Evolutionary conservation across 2,888 invertebrate genomes (phyloP).

Genomic region (Notodonta ziczac): DNA sequence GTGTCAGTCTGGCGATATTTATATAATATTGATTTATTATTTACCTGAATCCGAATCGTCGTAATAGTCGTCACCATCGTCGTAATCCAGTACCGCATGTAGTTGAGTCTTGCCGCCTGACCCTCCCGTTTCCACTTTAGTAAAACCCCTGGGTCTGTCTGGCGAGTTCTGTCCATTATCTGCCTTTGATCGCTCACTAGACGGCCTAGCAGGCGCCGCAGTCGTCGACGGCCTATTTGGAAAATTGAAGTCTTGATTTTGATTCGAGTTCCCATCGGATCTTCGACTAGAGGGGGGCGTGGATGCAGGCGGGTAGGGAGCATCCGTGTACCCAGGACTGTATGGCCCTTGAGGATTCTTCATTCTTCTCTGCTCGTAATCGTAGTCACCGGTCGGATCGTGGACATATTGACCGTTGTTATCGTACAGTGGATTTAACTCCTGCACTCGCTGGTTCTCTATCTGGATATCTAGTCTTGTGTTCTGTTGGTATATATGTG

Average conservation of each 20-base stretch:
- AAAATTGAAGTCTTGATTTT: slow-evolving; percentile 69
- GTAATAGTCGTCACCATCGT: slow-evolving; percentile 83
- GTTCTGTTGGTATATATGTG: slow-evolving; percentile 74
- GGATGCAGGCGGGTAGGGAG: slow-evolving; percentile 64
- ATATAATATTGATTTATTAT: slow-evolving; percentile 39
- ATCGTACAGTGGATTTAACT: slow-evolving; percentile 66
- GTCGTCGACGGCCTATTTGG: slow-evolving; percentile 56
- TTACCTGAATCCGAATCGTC: slow-evolving; percentile 85
- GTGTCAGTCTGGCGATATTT: slow-evolving; percentile 24
- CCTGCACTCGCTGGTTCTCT: slow-evolving; percentile 73
- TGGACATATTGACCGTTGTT: slow-evolving; percentile 76
- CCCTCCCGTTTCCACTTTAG: slow-evolving; percentile 85
- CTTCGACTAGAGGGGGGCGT: slow-evolving; percentile 76
- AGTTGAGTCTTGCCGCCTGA: slow-evolving; percentile 86
- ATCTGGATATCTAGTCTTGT: slow-evolving; percentile 68
- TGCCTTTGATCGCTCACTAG: slow-evolving; percentile 73
- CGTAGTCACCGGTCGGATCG: slow-evolving; percentile 77
- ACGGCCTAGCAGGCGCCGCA: slow-evolving; percentile 49
- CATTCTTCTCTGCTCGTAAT: slow-evolving; percentile 72
- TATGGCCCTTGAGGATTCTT: slow-evolving; percentile 57
- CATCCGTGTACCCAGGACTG: slow-evolving; percentile 70
- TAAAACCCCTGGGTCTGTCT: slow-evolving; percentile 86
- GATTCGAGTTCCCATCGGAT: slow-evolving; percentile 65
- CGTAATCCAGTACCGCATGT: slow-evolving; percentile 90
- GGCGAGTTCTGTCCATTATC: slow-evolving; percentile 66